phyloP scores from a whole-genome alignment of 1,140 invertebrate genomes.

The Lepidurus apus region DNA sequence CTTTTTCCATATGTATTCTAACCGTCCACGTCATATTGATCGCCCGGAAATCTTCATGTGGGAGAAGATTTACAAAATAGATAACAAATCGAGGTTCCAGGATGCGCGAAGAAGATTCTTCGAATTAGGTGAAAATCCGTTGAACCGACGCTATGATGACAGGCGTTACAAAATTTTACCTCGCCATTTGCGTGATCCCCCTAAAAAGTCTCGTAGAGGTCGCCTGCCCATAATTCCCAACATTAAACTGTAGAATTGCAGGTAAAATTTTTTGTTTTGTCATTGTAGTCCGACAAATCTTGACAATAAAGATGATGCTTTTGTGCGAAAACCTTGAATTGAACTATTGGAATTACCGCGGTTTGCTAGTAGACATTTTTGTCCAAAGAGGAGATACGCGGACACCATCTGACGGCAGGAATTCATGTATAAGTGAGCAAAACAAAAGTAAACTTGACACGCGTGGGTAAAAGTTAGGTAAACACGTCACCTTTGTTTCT shows the following conservation, averaged over 20 bases:
- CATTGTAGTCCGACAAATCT: too few species aligned
- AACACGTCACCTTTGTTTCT: not conserved
- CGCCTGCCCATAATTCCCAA: conserved; percentile 26
- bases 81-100: conserved; percentile 57
- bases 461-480: not conserved
- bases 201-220: conserved; percentile 33
- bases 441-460: not conserved
- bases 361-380: too few species aligned
- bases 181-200: conserved; percentile 27
- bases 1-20: conserved; percentile 62
- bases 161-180: conserved; percentile 27
- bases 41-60: conserved; percentile 64
- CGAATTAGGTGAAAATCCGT: conserved; percentile 46
- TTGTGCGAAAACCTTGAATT: too few species aligned
- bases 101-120: conserved; percentile 62
- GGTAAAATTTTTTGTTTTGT: too few species aligned
- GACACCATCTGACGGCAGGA: too few species aligned
- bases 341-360: too few species aligned
- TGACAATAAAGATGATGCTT: too few species aligned
- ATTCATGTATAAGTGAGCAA: too few species aligned
- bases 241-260: conserved; percentile 25
- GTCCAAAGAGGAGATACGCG: too few species aligned
- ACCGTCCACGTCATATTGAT: conserved; percentile 55
- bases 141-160: conserved; percentile 26
- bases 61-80: conserved; percentile 70